Evolutionary conservation across 2,888 invertebrate genomes (phyloP).

Genomic region (Sphinx pinastri): DNA sequence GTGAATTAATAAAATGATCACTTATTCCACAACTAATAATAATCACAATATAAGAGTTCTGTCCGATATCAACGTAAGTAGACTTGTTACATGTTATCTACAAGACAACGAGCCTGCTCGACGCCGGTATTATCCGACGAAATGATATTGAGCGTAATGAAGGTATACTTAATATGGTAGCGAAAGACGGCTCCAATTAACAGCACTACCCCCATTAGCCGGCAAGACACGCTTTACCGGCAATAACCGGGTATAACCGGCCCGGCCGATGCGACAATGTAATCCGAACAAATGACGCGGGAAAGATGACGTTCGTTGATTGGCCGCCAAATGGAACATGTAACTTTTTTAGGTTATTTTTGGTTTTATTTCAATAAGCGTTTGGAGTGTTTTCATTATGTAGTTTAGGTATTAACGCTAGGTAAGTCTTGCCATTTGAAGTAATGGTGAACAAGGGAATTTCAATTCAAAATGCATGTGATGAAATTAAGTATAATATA

Average conservation of each 20-base stretch:
- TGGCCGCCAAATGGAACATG: slow-evolving; percentile 54
- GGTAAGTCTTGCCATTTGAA: no score
- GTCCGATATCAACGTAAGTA: slow-evolving; percentile 17
- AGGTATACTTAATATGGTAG: slow-evolving; percentile 48
- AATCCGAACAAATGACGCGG: slow-evolving; percentile 70
- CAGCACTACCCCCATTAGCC: slow-evolving; percentile 65
- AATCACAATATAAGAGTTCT: background rate
- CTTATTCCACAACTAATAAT: background rate
- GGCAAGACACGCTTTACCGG: slow-evolving; percentile 57
- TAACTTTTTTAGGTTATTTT: slow-evolving; percentile 4
- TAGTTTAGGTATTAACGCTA: no score
- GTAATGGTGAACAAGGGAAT: no score
- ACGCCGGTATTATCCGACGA: slow-evolving; percentile 28
- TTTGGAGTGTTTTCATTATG: no score
- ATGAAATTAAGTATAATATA: no score
- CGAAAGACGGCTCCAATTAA: slow-evolving; percentile 63
- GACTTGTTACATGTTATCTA: slow-evolving; percentile 31
- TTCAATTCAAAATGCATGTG: no score
- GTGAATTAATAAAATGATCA: no score
- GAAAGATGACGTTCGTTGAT: slow-evolving; percentile 70
- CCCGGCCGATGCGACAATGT: slow-evolving; percentile 54
- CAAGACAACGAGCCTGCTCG: slow-evolving; percentile 28
- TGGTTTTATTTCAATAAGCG: background rate
- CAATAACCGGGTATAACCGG: slow-evolving; percentile 59
- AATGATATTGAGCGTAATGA: slow-evolving; percentile 41